A percentile compares a stretch with the other conserved stretches of the same genome.
These are phyloP conservation scores for Tachysurus vachellii DNA, from an alignment of 2,113 vertebrate species.

Conservation along the genomic window DNA sequence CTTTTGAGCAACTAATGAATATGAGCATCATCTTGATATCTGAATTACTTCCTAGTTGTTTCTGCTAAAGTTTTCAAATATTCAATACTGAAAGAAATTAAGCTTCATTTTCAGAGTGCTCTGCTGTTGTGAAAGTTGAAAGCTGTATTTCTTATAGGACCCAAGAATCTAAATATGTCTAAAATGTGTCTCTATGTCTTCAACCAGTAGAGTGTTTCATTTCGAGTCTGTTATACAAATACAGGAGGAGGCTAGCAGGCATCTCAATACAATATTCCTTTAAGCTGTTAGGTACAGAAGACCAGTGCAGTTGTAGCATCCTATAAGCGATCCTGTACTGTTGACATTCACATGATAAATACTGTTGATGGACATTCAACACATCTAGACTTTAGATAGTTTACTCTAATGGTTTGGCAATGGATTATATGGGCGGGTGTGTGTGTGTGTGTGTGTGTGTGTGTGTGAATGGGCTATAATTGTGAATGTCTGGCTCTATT, in stretches of 20 bases:
- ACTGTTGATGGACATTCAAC: background rate
- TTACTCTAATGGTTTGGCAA: background rate
- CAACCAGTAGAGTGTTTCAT: background rate
- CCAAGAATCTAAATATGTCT: background rate
- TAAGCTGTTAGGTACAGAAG: background rate
- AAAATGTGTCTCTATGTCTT: background rate
- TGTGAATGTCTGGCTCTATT: conserved; percentile 1
- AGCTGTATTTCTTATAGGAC: too few relatives aligned
- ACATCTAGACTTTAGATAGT: background rate
- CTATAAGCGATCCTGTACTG: background rate
- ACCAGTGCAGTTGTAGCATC: background rate
- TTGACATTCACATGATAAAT: background rate
- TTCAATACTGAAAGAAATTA: background rate
- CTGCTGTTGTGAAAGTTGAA: background rate
- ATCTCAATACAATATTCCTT: background rate
- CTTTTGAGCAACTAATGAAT: too few relatives aligned
- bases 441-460: background rate
- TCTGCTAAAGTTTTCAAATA: too few relatives aligned
- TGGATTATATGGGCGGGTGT: background rate
- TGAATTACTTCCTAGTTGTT: too few relatives aligned
- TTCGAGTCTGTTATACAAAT: background rate
- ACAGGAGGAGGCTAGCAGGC: background rate
- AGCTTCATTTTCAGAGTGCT: background rate
- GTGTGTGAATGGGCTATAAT: background rate
- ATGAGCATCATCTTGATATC: too few relatives aligned